Evolutionary conservation across 2,888 invertebrate genomes (phyloP), one percentile per base, ranked within the genome.

Genomic region (Chalcis sispes): DNA sequence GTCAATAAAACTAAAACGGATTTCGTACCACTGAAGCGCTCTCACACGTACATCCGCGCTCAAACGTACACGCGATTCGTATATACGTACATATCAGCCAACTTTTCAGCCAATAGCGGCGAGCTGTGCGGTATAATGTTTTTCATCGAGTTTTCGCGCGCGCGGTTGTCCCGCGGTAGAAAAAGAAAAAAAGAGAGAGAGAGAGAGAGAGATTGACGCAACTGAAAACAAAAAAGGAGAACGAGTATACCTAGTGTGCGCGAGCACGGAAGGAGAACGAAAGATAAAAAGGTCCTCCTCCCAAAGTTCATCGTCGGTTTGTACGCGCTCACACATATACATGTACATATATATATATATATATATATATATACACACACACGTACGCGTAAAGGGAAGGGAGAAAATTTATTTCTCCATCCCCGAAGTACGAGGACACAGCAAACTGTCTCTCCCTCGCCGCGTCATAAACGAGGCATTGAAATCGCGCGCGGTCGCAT

Each of bases 1-100:
- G 77, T 75, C 77, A 75, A 77, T 77, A 75, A 77, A 77, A 72
- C 50, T 69, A 75, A 77, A 77, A 69, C 66, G 71, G 59, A 52
- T 74, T 62, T 69, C 65, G 70, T 59, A 62, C 70, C 69, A 50
- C n/a, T n/a, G n/a, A n/a, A n/a, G n/a, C n/a, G 42, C 29, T 18
- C n/a, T 1, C 2, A 5, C 59, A 52, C 23, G 40, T 20, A 65
- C 25, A 2, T 8, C 10, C 23, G 8, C 54, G 10, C 54, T 4
- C 50, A 13, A 32, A 15, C 27, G 3, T 27, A 18, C 58, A n/a
- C n/a, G n/a, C n/a, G n/a, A n/a, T n/a, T n/a, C n/a, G n/a, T n/a
- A n/a, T n/a, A n/a, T n/a, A n/a, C n/a, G n/a, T n/a, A n/a, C n/a
- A n/a, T n/a, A n/a, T n/a, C n/a, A 32, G 29, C 54, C 72, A 72